A percentile compares a stretch with the other conserved stretches of the same genome.
phyloP scores from a whole-genome alignment of 2,888 invertebrate genomes.

The Isoperla grammatica region DNA sequence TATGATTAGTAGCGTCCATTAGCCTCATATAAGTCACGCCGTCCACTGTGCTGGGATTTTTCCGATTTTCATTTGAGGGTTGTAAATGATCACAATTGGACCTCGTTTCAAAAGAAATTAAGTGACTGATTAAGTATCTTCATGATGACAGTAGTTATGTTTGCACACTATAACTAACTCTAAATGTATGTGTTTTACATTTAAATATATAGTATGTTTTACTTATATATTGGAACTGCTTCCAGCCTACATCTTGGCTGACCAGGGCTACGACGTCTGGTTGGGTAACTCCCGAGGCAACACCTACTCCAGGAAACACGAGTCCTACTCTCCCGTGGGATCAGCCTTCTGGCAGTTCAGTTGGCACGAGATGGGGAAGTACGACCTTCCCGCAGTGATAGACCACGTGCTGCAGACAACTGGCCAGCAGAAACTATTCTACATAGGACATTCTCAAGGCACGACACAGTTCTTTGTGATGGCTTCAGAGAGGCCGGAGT shows the following conservation, averaged over 20 bases:
- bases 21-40: too few species aligned
- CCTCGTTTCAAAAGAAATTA: too few species aligned
- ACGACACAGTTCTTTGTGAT: constrained; percentile 69
- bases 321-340: constrained; percentile 44
- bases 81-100: too few species aligned
- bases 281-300: constrained; percentile 76
- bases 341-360: constrained; percentile 42
- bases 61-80: too few species aligned
- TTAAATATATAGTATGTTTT: too few species aligned
- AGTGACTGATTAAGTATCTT: too few species aligned
- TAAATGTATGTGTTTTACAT: too few species aligned
- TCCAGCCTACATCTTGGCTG: constrained; percentile 50
- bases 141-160: too few species aligned
- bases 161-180: too few species aligned
- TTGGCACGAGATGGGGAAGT: constrained; percentile 75
- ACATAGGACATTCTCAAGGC: constrained; percentile 91
- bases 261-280: constrained; percentile 71
- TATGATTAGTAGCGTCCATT: too few species aligned
- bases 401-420: constrained; percentile 58
- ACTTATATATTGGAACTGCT: too few species aligned
- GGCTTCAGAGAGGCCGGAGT: constrained; percentile 60
- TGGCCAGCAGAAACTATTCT: constrained; percentile 53
- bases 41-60: too few species aligned
- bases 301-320: constrained; percentile 55
- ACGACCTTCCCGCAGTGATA: constrained; percentile 75